phyloP scores from a whole-genome alignment of 2,888 invertebrate genomes.

The Physocephala rufipes region DNA sequence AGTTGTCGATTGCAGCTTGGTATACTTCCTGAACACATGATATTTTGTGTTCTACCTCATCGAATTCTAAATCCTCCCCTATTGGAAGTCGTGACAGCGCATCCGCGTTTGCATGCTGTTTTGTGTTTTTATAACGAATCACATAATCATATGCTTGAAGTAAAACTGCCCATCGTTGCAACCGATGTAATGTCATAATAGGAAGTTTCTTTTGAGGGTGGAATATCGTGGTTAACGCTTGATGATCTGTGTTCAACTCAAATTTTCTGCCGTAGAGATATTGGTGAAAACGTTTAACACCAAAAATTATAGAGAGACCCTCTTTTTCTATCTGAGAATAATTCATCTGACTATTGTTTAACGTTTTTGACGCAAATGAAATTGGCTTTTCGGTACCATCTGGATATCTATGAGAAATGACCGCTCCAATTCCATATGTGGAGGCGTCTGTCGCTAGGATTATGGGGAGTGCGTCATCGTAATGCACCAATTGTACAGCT shows the following conservation, averaged over 20 bases:
- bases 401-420: too few relatives aligned
- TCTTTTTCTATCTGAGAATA: too few relatives aligned
- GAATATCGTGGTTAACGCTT: too few relatives aligned
- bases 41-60: conserved; percentile 1
- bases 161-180: conserved; percentile 40
- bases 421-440: too few relatives aligned
- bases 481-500: neutral
- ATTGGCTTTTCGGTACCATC: too few relatives aligned
- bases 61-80: conserved; percentile 32
- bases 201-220: too few relatives aligned
- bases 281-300: too few relatives aligned
- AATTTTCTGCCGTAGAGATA: too few relatives aligned
- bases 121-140: conserved; percentile 28
- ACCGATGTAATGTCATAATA: neutral
- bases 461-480: neutral
- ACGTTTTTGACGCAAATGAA: too few relatives aligned
- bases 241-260: too few relatives aligned
- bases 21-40: conserved; percentile 4
- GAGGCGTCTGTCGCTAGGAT: neutral
- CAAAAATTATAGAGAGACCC: too few relatives aligned
- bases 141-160: conserved; percentile 34
- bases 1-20: neutral
- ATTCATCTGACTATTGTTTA: too few relatives aligned
- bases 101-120: conserved; percentile 34
- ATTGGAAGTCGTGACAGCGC: conserved; percentile 31